Base-by-base conservation (phyloP, 2,113 vertebrate genomes). In the Osmerus mordax region DNA sequence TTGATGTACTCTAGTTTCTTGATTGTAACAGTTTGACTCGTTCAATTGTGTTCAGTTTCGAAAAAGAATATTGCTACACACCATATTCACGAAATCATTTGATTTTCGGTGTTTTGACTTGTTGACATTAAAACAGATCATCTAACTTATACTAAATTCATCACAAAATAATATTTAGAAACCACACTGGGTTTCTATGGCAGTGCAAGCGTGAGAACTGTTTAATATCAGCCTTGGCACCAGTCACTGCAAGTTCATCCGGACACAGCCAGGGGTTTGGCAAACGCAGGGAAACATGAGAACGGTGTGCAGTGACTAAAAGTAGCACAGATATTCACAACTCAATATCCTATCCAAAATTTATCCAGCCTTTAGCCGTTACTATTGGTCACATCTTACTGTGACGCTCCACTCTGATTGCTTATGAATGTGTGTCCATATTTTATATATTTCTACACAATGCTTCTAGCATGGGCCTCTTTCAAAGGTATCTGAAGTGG, bases 271-370 rank as follows among this genome's bases (percentile, higher is more conserved):
- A 73, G 81, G 80, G 78, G 56, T 84, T 86, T 88, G 82, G 87
- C 87, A 87, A 81, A 86, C 13, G 68, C 69, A 62, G 72, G 51
- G 89, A 89, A 90, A 89, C 83, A 83, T 86, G 89, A 90, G 87
- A 86, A 65, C 78, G 81, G 77, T 76, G 73, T 79, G 72, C 84
- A 80, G 85, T 32, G 69, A 85, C 86, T 90, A 90, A 87, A 91
- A 89, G 89, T 89, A 89, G 88, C 87, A 85, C 88, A 88, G 82
- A 88, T 84, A 87, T 89, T 90, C 82, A 85, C 87, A 89, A 89
- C 78, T 86, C 83, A 87, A 81, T 87, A 83, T 80, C 19, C 85
- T 70, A 72, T 82, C 79, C 81, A 81, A 78, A 81, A 67, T 82
- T 70, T 80, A 83, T 84, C 75, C 71, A 74, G 28, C 76, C 78